phyloP scores from a whole-genome alignment of 1,140 invertebrate species.

The Ctenoplectra terminalis region DNA sequence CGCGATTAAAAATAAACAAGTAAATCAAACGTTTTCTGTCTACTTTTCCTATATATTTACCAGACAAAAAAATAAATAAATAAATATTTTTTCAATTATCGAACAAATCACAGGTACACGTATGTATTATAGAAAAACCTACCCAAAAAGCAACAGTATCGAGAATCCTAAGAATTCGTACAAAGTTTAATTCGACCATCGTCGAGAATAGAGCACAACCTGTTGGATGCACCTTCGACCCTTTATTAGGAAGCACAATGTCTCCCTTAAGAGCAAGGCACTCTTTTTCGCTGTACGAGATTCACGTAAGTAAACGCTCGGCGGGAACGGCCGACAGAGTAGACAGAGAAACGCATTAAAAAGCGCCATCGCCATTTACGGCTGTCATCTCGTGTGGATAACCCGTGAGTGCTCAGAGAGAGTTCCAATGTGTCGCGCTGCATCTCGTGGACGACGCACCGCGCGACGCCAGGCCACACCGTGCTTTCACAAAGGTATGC shows the following conservation, averaged over 20 bases:
- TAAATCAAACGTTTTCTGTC: no score
- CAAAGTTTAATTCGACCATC: not conserved
- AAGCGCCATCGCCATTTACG: slow-evolving; percentile 66
- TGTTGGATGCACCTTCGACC: slow-evolving; percentile 37
- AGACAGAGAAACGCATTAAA: slow-evolving; percentile 63
- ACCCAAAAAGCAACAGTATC: rapidly evolving
- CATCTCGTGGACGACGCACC: not conserved
- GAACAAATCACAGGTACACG: no score
- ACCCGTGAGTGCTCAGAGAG: slow-evolving; percentile 37
- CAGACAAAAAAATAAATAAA: no score
- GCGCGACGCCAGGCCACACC: not conserved
- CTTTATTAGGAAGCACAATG: slow-evolving; percentile 50
- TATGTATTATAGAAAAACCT: no score
- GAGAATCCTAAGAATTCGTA: not conserved
- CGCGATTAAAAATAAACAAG: no score
- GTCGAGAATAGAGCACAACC: slow-evolving; percentile 40
- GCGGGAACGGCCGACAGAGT: not conserved
- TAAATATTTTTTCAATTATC: no score
- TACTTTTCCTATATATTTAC: no score
- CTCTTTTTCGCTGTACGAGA: slow-evolving; percentile 20
- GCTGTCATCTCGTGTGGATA: slow-evolving; percentile 64
- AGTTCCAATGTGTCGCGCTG: not conserved
- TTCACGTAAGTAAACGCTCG: not conserved
- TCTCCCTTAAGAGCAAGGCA: slow-evolving; percentile 41
- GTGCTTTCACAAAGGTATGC: slow-evolving; percentile 19